Percentiles rank a stretch among this genome's conserved stretches.
Evolutionary conservation across 1,140 invertebrate genomes (phyloP).

Genomic region (Goniozus legneri): DNA sequence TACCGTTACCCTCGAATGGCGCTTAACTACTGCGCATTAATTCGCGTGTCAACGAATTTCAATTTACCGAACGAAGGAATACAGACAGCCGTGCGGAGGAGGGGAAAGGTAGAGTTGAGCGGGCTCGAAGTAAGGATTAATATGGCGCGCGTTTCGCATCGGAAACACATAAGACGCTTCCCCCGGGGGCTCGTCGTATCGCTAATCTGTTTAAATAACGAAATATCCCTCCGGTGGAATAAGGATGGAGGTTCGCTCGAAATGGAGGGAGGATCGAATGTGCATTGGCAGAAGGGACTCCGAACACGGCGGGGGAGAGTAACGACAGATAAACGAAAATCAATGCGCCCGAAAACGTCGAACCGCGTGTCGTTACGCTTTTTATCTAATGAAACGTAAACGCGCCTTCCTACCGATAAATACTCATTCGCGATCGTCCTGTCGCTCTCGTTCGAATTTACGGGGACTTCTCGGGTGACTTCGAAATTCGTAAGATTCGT

Average conservation of each 20-base stretch:
- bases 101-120: too few species aligned
- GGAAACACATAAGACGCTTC: slow-evolving; percentile 47
- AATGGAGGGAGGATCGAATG: background rate
- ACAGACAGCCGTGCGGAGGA: too few species aligned
- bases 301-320: slow-evolving; percentile 4
- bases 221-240: slow-evolving; percentile 38
- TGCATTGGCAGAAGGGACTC: slow-evolving; percentile 14
- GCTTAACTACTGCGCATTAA: too few species aligned
- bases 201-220: slow-evolving; percentile 53
- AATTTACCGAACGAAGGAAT: too few species aligned
- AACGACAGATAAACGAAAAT: slow-evolving; percentile 43
- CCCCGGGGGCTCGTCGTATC: slow-evolving; percentile 34
- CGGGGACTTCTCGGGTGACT: too few species aligned
- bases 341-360: slow-evolving; percentile 36
- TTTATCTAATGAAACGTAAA: slow-evolving; percentile 27
- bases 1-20: too few species aligned
- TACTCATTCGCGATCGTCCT: too few species aligned
- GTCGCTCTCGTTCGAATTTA: too few species aligned
- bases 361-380: slow-evolving; percentile 22
- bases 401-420: too few species aligned
- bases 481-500: too few species aligned
- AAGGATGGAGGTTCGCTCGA: background rate
- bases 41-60: too few species aligned
- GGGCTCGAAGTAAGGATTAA: slow-evolving; percentile 35
- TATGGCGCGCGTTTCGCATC: slow-evolving; percentile 34